These are phyloP conservation scores for Mustelus asterias DNA, from an alignment of 2,113 vertebrate species.

Conservation along the genomic window DNA sequence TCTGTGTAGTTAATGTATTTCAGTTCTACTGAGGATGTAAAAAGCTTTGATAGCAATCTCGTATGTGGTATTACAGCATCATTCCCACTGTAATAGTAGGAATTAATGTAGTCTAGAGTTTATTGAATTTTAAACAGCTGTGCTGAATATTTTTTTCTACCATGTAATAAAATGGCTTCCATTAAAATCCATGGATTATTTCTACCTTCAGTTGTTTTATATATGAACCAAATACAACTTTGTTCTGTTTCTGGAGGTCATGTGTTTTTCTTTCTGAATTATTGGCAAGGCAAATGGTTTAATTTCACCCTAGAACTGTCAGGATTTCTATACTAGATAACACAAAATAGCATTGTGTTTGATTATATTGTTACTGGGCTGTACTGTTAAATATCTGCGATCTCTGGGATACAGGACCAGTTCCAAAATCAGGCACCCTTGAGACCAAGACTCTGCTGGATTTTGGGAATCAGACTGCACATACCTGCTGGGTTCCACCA, in stretches of 20 bases:
- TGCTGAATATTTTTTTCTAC: constrained; percentile 38
- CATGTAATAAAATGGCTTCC: constrained; percentile 36
- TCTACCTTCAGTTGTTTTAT: constrained; percentile 28
- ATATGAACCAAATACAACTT: neutral
- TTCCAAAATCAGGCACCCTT: too few relatives aligned
- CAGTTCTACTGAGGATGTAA: constrained; percentile 36
- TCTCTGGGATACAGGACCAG: too few relatives aligned
- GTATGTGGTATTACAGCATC: constrained; percentile 36
- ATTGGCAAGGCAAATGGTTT: neutral
- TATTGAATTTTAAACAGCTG: constrained; percentile 38
- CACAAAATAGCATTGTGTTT: too few relatives aligned
- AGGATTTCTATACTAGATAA: too few relatives aligned
- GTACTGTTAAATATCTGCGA: too few relatives aligned
- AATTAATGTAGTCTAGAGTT: constrained; percentile 37
- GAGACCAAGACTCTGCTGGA: too few relatives aligned
- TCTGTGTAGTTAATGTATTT: constrained; percentile 36
- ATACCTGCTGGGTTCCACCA: too few relatives aligned
- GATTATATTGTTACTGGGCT: too few relatives aligned
- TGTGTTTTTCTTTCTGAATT: neutral
- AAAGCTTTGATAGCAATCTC: constrained; percentile 36
- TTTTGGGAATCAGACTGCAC: too few relatives aligned
- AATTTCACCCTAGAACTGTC: neutral
- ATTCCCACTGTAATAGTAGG: constrained; percentile 28
- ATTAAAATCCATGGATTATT: constrained; percentile 30
- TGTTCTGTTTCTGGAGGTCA: neutral